phyloP scores from a whole-genome alignment of 2,797 vertebrate species.

The Bovichtus variegatus region DNA sequence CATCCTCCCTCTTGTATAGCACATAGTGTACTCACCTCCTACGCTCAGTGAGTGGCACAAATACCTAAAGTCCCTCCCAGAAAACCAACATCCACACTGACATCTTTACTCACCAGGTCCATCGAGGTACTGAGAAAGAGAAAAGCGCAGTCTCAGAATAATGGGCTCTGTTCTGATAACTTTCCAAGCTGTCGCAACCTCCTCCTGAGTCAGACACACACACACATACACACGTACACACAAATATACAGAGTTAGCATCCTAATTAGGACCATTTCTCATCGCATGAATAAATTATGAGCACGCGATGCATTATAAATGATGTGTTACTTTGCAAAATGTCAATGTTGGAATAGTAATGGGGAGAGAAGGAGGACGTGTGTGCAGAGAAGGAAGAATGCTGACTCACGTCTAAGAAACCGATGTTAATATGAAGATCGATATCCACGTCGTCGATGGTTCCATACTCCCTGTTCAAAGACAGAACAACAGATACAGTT shows the following conservation, averaged over 20 bases:
- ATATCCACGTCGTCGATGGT: constrained; percentile 99
- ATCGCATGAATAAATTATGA: constrained; percentile 69
- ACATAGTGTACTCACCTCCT: constrained; percentile 66
- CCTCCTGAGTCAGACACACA: constrained; percentile 89
- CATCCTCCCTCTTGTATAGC: constrained; percentile 48
- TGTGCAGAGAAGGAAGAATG: constrained; percentile 39
- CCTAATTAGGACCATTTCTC: constrained; percentile 73
- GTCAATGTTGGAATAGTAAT: constrained; percentile 72
- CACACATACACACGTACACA: constrained; percentile 64
- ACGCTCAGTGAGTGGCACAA: constrained; percentile 70
- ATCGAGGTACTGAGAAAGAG: constrained; percentile 98
- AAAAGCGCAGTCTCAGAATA: constrained; percentile 96
- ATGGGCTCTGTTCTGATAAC: constrained; percentile 98
- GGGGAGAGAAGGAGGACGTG: constrained; percentile 30
- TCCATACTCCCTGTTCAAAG: constrained; percentile 92
- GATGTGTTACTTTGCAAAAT: constrained; percentile 69
- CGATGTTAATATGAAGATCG: constrained; percentile 97
- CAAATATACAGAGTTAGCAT: constrained; percentile 68
- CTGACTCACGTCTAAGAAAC: constrained; percentile 96
- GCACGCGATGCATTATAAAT: constrained; percentile 63
- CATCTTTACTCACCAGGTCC: constrained; percentile 92
- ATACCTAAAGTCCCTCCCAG: constrained; percentile 65
- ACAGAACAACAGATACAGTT: constrained; percentile 37
- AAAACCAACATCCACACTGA: constrained; percentile 73
- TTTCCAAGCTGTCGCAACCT: constrained; percentile 99